Percentiles rank a stretch among this genome's conserved stretches.
phyloP scores from a whole-genome alignment of 2,113 vertebrate genomes.

The Merops nubicus region DNA sequence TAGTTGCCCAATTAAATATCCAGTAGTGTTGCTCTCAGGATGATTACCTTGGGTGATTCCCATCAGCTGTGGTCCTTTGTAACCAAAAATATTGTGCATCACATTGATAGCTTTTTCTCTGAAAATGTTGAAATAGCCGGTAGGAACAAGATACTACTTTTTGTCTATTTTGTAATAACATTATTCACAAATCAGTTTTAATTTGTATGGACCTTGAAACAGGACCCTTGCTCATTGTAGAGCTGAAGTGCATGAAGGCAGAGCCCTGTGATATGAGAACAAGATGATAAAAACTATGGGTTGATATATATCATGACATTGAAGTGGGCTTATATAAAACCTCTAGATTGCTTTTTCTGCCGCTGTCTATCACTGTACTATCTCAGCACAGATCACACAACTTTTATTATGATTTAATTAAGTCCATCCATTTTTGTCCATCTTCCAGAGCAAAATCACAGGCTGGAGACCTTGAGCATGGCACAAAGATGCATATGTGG shows the following conservation, averaged over 20 bases:
- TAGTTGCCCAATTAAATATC: background rate
- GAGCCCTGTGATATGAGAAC: background rate
- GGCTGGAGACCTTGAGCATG: background rate
- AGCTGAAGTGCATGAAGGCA: background rate
- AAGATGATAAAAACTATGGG: background rate
- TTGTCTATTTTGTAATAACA: background rate
- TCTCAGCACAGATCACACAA: background rate
- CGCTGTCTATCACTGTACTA: background rate
- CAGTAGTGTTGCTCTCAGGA: background rate
- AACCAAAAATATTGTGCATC: background rate
- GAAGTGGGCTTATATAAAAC: background rate
- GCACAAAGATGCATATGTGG: background rate
- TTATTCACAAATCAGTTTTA: background rate
- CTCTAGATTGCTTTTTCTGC: background rate
- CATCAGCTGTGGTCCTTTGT: background rate
- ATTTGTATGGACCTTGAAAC: background rate
- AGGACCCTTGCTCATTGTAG: background rate
- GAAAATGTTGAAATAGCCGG: background rate
- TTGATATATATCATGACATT: background rate
- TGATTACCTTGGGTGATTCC: background rate
- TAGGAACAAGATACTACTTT: no score
- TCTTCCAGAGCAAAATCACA: background rate
- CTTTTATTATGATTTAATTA: background rate
- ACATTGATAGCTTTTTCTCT: background rate
- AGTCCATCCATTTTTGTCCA: background rate